These are phyloP conservation scores for Cydia amplana DNA, from an alignment of 1,140 invertebrate genomes.

Conservation along the genomic window DNA sequence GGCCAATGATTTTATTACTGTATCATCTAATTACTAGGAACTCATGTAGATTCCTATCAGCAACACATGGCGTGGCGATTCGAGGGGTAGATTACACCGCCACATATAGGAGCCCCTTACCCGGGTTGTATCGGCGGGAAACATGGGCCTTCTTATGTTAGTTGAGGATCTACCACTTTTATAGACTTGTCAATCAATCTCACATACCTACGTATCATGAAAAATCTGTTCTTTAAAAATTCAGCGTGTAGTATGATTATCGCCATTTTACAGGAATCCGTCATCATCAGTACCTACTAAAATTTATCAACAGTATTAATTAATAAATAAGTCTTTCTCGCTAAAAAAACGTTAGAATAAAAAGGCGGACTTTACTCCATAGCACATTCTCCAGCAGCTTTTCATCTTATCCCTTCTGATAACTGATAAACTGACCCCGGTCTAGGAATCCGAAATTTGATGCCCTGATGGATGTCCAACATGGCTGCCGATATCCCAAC, in stretches of 20 bases:
- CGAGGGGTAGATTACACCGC: conserved; percentile 47
- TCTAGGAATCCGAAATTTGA: no score
- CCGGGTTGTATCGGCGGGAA: not conserved
- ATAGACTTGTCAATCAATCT: not conserved
- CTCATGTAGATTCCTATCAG: conserved; percentile 55
- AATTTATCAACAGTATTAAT: no score
- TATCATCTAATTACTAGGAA: conserved; percentile 63
- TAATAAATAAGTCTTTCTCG: not conserved
- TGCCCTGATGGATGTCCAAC: no score
- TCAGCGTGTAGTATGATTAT: not conserved
- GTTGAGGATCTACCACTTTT: conserved; percentile 5
- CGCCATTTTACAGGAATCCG: not conserved
- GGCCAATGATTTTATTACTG: conserved; percentile 66
- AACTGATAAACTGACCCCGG: not conserved
- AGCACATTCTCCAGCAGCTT: not conserved
- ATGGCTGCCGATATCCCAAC: no score
- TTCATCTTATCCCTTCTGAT: not conserved
- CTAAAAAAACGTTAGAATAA: not conserved
- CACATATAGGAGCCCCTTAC: conserved; percentile 29
- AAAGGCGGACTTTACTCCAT: not conserved
- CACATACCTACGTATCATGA: not conserved
- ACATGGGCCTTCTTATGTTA: conserved; percentile 38
- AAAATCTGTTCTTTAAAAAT: not conserved
- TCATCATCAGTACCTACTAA: no score
- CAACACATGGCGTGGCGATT: conserved; percentile 53